phyloP scores from a whole-genome alignment of 1,140 invertebrate genomes.

The Platyura marginata region DNA sequence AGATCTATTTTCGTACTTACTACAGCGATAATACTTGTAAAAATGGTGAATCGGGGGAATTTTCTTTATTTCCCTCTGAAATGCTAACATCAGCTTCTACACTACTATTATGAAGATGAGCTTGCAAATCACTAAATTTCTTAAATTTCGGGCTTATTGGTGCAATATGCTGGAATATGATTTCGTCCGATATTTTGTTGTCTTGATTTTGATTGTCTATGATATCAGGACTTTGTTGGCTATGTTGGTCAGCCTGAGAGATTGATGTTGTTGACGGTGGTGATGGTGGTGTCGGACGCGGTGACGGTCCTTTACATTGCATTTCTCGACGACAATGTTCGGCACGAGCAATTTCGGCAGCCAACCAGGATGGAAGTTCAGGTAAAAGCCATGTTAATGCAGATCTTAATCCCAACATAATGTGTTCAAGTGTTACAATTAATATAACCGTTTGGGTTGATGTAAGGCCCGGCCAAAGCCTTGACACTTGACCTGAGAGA shows the following conservation, averaged over 20 bases:
- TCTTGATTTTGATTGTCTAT: conserved; percentile 20
- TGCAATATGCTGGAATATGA: conserved; percentile 7
- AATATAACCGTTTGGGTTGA: conserved; percentile 69
- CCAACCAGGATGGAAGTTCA: conserved; percentile 80
- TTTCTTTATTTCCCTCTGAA: conserved; percentile 16
- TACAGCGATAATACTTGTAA: no score
- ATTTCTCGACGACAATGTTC: conserved; percentile 61
- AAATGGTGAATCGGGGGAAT: conserved; percentile 21
- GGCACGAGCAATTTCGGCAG: conserved; percentile 70
- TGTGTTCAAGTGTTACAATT: conserved; percentile 77
- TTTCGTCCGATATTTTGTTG: conserved; percentile 18
- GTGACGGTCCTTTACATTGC: conserved; percentile 27
- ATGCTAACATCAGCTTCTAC: conserved; percentile 21
- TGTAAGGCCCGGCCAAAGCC: conserved; percentile 72
- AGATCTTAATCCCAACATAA: conserved; percentile 65
- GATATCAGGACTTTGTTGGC: conserved; percentile 5
- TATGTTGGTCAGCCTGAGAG: conserved; percentile 18
- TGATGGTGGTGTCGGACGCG: conserved; percentile 21
- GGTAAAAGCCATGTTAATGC: conserved; percentile 61
- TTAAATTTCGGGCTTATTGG: conserved; percentile 3
- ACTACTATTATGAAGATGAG: conserved; percentile 10
- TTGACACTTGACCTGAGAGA: conserved; percentile 72
- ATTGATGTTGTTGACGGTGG: conserved; percentile 20
- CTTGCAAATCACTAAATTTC: conserved; percentile 9
- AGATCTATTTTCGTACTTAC: no score